Evolutionary conservation across 2,113 vertebrate species (phyloP).

Genomic region (Antidorcas marsupialis): DNA sequence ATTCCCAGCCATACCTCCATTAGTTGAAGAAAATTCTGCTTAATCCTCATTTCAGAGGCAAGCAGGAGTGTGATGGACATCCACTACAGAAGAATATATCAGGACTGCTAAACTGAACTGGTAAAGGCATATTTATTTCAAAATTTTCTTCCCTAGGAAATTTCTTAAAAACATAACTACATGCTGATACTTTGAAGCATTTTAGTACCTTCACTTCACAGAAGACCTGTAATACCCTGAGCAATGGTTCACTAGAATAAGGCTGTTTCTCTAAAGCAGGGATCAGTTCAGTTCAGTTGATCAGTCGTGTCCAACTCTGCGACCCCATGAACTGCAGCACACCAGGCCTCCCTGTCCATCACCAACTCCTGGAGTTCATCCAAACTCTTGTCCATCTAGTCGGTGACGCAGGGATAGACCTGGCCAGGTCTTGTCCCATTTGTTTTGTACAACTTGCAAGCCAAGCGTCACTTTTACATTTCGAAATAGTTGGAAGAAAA

Average conservation of each 20-base stretch:
- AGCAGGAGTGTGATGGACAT: background rate
- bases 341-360: too few relatives aligned
- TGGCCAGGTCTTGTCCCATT: background rate
- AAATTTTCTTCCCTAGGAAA: background rate
- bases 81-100: background rate
- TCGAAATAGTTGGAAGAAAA: background rate
- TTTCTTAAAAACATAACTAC: background rate
- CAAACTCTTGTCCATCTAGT: too few relatives aligned
- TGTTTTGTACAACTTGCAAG: background rate
- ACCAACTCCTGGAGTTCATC: too few relatives aligned
- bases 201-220: background rate
- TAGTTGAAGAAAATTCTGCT: background rate
- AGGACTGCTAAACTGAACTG: background rate
- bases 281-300: too few relatives aligned
- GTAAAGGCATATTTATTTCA: background rate
- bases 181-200: background rate
- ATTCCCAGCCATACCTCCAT: background rate
- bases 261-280: background rate
- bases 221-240: background rate
- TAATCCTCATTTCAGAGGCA: background rate
- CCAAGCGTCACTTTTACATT: background rate
- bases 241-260: background rate
- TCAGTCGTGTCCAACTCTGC: too few relatives aligned
- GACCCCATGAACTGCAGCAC: too few relatives aligned
- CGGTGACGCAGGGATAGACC: background rate